A percentile compares a stretch with the other conserved stretches of the same genome.
These are phyloP conservation scores for Drosophila infuscata DNA, from an alignment of 2,888 invertebrate genomes.

Conservation along the genomic window DNA sequence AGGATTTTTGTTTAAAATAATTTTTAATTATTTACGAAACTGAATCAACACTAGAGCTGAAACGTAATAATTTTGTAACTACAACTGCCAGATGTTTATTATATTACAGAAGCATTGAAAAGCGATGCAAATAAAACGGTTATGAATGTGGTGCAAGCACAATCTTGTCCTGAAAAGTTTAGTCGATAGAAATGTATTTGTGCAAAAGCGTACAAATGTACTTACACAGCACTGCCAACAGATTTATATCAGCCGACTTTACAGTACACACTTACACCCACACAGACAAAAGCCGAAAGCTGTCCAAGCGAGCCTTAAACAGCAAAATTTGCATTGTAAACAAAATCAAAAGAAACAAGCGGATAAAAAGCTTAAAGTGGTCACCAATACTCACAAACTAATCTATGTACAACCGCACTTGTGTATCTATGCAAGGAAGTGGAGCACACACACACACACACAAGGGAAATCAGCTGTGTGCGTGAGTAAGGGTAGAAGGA, in stretches of 20 bases:
- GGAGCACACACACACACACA: slow-evolving; percentile 44
- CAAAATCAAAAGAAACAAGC: slow-evolving; percentile 12
- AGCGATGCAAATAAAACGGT: not conserved
- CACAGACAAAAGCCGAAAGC: not conserved
- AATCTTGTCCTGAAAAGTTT: slow-evolving; percentile 8
- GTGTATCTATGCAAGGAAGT: slow-evolving; percentile 25
- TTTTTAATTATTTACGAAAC: not conserved
- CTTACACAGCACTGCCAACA: not conserved
- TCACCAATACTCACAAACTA: slow-evolving; percentile 5
- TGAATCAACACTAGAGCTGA: not conserved
- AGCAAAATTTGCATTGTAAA: slow-evolving; percentile 15
- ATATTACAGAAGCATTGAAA: not conserved
- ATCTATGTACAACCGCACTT: slow-evolving; percentile 1
- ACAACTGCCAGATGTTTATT: not conserved
- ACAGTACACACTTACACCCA: not conserved
- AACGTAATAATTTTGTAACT: not conserved
- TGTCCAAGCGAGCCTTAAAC: not conserved
- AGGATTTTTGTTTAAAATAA: no score
- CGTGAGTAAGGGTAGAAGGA: slow-evolving; percentile 29
- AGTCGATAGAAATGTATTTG: slow-evolving; percentile 7
- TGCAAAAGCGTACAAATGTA: not conserved
- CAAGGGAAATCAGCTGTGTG: slow-evolving; percentile 28
- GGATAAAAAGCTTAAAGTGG: slow-evolving; percentile 13
- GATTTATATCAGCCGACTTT: slow-evolving; percentile 17
- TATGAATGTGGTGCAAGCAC: not conserved